These are phyloP conservation scores for Spicauda simplicius DNA, from an alignment of 2,888 invertebrate genomes.

Conservation along the genomic window DNA sequence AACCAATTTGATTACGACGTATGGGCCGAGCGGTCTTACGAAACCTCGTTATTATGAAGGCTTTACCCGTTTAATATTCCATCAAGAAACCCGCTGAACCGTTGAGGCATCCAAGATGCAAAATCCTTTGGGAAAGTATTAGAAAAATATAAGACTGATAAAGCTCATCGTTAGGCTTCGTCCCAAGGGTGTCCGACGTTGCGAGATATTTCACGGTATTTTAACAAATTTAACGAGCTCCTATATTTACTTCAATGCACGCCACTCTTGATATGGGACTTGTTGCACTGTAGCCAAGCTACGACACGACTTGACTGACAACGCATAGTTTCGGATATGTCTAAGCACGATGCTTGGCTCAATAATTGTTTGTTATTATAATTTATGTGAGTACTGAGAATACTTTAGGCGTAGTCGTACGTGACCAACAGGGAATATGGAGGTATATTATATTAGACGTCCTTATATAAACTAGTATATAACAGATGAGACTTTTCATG, in stretches of 20 bases:
- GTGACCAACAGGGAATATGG: no score
- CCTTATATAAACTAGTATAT: no score
- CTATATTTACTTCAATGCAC: constrained; percentile 77
- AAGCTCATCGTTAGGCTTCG: constrained; percentile 58
- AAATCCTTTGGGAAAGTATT: constrained; percentile 73
- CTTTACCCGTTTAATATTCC: constrained; percentile 58
- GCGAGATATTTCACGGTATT: constrained; percentile 82
- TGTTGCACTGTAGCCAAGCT: constrained; percentile 8
- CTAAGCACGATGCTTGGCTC: no score
- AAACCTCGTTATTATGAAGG: constrained; percentile 46
- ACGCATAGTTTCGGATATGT: no score
- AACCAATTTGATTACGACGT: constrained; percentile 44
- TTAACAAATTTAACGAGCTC: constrained; percentile 83
- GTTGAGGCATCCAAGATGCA: constrained; percentile 62
- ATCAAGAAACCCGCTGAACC: constrained; percentile 62
- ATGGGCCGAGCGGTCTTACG: constrained; percentile 44
- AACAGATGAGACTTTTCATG: no score
- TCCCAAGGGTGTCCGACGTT: constrained; percentile 74
- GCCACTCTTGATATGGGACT: constrained; percentile 37
- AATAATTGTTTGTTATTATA: no score
- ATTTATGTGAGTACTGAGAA: no score
- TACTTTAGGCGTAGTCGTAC: no score
- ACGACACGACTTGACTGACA: background rate
- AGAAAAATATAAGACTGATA: constrained; percentile 75
- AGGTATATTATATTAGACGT: no score